Percentiles rank a stretch among this genome's conserved stretches.
Conservation (phyloP, 1,140 invertebrate genomes). For the Sycophila sp. region DNA sequence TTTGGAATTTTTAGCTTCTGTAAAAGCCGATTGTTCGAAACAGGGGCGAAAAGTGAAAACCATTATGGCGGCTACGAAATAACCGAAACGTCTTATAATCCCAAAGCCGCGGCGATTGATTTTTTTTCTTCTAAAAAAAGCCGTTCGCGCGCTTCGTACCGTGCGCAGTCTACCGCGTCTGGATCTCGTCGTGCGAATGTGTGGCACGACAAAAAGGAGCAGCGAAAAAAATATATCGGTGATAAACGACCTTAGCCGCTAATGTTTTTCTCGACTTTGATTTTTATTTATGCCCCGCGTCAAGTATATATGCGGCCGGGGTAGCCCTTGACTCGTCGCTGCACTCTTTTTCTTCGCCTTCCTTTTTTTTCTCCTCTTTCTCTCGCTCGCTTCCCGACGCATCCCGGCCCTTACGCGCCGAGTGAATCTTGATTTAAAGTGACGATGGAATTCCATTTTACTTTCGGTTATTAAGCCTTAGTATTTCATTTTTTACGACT, state of each 20-base stretch:
- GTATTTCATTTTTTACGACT: not conserved
- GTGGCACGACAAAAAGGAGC: not conserved
- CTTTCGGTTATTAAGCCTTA: not conserved
- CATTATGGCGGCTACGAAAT: no score
- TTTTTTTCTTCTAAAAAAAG: no score
- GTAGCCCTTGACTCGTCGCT: constrained; percentile 21
- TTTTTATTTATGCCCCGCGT: constrained; percentile 18
- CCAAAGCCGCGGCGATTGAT: no score
- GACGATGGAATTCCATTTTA: constrained; percentile 26
- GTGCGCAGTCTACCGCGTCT: not conserved
- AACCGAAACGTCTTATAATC: no score
- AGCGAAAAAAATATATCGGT: constrained; percentile 14
- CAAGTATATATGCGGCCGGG: constrained; percentile 2
- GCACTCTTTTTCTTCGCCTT: no score
- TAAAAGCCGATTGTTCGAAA: no score
- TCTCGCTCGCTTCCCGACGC: no score
- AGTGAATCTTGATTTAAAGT: constrained; percentile 27
- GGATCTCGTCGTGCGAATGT: not conserved
- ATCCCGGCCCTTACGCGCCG: not conserved
- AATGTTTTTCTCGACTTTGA: constrained; percentile 24
- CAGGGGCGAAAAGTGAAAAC: no score
- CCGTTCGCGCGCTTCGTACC: not conserved
- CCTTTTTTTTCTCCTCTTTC: no score
- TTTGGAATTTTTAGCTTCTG: no score
- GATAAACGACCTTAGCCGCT: constrained; percentile 18